Evolutionary conservation across 2,888 invertebrate genomes (phyloP).

Genomic region (Sicus ferrugineus): DNA sequence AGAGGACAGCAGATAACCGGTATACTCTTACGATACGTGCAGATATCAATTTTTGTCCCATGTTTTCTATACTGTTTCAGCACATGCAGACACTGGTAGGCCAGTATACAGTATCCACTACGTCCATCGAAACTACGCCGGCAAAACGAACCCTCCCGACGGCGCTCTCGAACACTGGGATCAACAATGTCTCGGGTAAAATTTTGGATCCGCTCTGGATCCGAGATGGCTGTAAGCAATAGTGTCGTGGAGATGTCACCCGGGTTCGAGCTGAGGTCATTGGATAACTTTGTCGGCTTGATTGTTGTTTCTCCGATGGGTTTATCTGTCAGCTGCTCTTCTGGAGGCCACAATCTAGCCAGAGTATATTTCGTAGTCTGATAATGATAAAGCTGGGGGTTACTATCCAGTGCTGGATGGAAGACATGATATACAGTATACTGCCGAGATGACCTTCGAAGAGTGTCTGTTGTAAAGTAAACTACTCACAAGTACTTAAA

Average conservation of each 20-base stretch:
- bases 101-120: conserved; percentile 59
- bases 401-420: conserved; percentile 35
- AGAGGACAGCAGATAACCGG: conserved; percentile 64
- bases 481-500: too few species aligned
- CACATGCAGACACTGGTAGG: conserved; percentile 59
- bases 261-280: conserved; percentile 26
- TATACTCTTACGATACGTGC: conserved; percentile 52
- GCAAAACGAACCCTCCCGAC: conserved; percentile 58
- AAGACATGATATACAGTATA: too few species aligned
- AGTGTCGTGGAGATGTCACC: conserved; percentile 8
- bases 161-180: conserved; percentile 10
- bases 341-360: conserved; percentile 27
- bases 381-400: conserved; percentile 43
- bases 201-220: not conserved
- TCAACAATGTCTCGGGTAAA: not conserved
- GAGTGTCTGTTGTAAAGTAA: too few species aligned
- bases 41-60: conserved; percentile 55
- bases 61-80: conserved; percentile 57
- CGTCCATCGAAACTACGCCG: conserved; percentile 59
- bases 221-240: not conserved
- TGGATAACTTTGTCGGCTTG: conserved; percentile 3
- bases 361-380: conserved; percentile 44
- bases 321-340: not conserved
- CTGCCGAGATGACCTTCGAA: too few species aligned
- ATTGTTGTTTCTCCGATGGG: not conserved